Evolutionary conservation across 2,888 invertebrate species (phyloP).

Genomic region (Taphrorychus bicolor): DNA sequence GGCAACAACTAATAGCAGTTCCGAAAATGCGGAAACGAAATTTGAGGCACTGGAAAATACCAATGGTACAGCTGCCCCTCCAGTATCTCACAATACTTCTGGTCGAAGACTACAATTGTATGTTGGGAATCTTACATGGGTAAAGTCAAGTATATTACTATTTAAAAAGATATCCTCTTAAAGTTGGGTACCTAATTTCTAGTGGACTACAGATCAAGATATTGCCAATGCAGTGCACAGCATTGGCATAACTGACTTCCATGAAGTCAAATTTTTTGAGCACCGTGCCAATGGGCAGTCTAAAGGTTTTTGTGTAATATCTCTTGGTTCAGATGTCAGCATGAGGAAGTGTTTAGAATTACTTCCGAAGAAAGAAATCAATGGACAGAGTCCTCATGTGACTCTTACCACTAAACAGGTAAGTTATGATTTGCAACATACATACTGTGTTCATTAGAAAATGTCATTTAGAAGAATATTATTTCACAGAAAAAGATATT

Average conservation of each 20-base stretch:
- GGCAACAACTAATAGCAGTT: constrained; percentile 69
- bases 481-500: neutral
- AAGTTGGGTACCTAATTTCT: constrained; percentile 49
- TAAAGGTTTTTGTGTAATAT: constrained; percentile 97
- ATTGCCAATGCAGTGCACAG: constrained; percentile 88
- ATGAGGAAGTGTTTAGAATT: constrained; percentile 90
- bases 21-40: constrained; percentile 64
- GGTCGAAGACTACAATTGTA: constrained; percentile 90
- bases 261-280: constrained; percentile 99
- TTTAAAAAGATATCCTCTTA: neutral
- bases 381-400: constrained; percentile 94
- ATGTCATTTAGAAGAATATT: no score
- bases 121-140: constrained; percentile 98
- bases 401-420: constrained; percentile 94
- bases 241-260: constrained; percentile 90
- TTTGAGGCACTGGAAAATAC: constrained; percentile 54
- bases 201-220: constrained; percentile 99
- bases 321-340: constrained; percentile 91
- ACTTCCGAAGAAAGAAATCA: constrained; percentile 92
- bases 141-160: constrained; percentile 55
- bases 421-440: no score
- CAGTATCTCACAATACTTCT: constrained; percentile 69
- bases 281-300: constrained; percentile 98
- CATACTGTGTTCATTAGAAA: no score
- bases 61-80: constrained; percentile 64